Base-by-base conservation (phyloP, 2,113 vertebrate species). In the Chrysochloris asiatica region DNA sequence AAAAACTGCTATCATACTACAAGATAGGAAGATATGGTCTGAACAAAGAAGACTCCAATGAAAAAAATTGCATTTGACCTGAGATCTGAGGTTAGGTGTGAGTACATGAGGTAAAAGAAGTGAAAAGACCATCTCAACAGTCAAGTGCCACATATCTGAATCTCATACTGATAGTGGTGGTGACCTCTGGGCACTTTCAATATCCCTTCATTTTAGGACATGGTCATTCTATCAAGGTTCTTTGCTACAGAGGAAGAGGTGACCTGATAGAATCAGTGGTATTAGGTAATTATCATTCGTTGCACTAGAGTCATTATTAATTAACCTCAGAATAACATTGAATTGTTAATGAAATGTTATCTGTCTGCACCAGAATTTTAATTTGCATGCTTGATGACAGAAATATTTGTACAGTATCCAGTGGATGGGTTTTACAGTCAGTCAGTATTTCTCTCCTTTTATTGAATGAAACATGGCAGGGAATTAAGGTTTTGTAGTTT, bases 311-410 rank as follows among this genome's bases (percentile, higher is more conserved):
- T 87, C 12, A n/a, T 61, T 67, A 59, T 47, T 30, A 52, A 48
- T 84, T n/a, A n/a, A n/a, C n/a, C n/a, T n/a, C n/a, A n/a, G 90
- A 89, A 89, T 63, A 78, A 95, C 61, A 93, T 36, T 28, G 61
- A 69, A 33, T 88, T 52, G 45, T 73, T 89, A 47, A 77, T n/a
- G 65, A 45, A 63, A 48, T 86, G 89, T 91, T 91, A 87, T 87
- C 72, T 87, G 36, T 81, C 90, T 73, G 45, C 4, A 73, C 52
- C 63, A 95, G 82, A 76, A 81, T 87, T 95, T 69, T 93, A 91
- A 94, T 94, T 47, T 89, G 67, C 72, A 54, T 78, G 33, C 45
- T 78, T 94, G 78, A 50, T 67, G 67, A 91, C 82, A 84, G 36
- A 69, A 81, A 81, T 84, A 92, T 73, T 87, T 87, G 38, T 87